Conservation (phyloP, 2,797 vertebrate genomes). For the Ibycter americanus region DNA sequence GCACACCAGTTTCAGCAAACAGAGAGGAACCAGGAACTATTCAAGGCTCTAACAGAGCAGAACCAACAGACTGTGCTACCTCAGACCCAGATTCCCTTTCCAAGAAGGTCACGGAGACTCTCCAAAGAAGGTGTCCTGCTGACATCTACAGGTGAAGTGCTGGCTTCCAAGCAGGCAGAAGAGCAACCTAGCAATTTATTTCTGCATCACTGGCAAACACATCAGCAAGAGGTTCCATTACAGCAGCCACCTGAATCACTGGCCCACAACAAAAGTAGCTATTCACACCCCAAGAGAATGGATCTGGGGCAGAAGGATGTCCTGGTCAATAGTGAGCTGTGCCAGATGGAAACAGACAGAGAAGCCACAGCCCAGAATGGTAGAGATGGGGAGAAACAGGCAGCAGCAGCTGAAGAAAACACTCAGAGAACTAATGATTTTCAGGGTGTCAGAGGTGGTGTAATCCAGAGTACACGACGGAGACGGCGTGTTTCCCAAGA, state of each 20-base stretch:
- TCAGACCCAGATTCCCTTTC: constrained; percentile 79
- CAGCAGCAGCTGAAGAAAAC: constrained; percentile 45
- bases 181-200: constrained; percentile 74
- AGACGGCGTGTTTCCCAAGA: constrained; percentile 92
- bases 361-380: constrained; percentile 69
- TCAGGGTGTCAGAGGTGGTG: constrained; percentile 78
- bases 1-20: constrained; percentile 75
- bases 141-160: constrained; percentile 65
- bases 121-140: constrained; percentile 91
- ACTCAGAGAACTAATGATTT: constrained; percentile 64
- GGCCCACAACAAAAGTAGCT: constrained; percentile 52
- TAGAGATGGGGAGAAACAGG: constrained; percentile 66
- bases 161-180: constrained; percentile 70
- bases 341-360: constrained; percentile 69
- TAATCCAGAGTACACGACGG: constrained; percentile 92
- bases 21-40: constrained; percentile 79
- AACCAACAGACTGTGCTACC: constrained; percentile 78
- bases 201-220: constrained; percentile 75
- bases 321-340: constrained; percentile 68
- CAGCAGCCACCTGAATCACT: constrained; percentile 70
- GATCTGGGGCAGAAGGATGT: constrained; percentile 79
- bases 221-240: constrained; percentile 71
- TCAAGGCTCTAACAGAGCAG: constrained; percentile 79
- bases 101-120: constrained; percentile 90
- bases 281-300: constrained; percentile 41